Conservation (phyloP, 2,797 vertebrate genomes). For the Rhabdophis nuchalis region DNA sequence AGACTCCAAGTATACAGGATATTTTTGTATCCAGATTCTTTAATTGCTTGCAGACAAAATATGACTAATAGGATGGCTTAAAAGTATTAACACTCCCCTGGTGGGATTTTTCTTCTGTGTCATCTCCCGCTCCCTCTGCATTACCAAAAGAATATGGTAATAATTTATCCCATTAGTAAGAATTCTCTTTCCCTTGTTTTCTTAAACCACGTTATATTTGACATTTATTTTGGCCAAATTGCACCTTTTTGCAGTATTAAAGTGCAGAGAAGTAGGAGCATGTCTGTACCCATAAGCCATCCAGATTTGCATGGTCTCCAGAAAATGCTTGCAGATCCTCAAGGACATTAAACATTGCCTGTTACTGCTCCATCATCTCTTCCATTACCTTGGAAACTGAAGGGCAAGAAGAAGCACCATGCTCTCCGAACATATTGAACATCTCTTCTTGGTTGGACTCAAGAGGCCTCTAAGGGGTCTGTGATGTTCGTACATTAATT, state of each 20-base stretch:
- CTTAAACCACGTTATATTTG: neutral
- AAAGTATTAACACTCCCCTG: constrained; percentile 34
- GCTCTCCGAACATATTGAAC: neutral
- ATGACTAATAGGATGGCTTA: constrained; percentile 45
- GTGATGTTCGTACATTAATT: neutral
- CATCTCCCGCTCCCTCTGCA: neutral
- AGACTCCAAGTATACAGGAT: constrained; percentile 29
- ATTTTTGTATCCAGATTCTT: constrained; percentile 57
- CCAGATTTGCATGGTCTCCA: neutral
- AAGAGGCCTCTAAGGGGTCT: neutral
- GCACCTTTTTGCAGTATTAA: neutral
- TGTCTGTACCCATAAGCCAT: too few species aligned
- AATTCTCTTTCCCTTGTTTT: neutral
- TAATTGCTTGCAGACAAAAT: constrained; percentile 50
- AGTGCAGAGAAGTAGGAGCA: neutral
- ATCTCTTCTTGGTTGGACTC: neutral
- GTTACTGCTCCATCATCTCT: too few species aligned
- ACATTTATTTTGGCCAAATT: neutral
- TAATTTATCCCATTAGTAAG: neutral
- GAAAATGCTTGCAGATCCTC: neutral
- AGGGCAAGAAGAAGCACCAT: neutral
- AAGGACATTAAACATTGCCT: neutral
- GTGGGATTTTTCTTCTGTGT: constrained; percentile 19
- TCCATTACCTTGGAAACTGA: neutral
- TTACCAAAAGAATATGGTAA: neutral